These are phyloP conservation scores for Enteromius treurensis DNA, from an alignment of 2,797 vertebrate species.

Conservation along the genomic window DNA sequence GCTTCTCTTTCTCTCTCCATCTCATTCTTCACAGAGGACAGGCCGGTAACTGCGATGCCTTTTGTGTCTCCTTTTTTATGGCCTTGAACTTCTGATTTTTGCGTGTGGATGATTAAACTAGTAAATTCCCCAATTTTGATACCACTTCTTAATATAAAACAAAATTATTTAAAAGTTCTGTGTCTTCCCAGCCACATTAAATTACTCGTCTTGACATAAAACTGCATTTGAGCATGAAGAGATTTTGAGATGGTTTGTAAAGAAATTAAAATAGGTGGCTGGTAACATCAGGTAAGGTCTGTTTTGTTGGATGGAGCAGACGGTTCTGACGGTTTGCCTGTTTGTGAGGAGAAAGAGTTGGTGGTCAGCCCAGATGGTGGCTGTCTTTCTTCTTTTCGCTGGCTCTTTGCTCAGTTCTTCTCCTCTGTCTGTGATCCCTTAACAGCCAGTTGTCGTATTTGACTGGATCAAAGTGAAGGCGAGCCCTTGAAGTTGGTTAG, in stretches of 20 bases:
- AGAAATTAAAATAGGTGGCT: neutral
- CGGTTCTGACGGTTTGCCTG: neutral
- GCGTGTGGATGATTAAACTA: neutral
- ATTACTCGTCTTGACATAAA: no score
- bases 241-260: constrained; percentile 1
- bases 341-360: constrained; percentile 30
- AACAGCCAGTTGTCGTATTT: constrained; percentile 59
- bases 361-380: constrained; percentile 51
- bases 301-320: constrained; percentile 1
- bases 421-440: constrained; percentile 47
- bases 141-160: neutral
- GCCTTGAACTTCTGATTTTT: constrained; percentile 3
- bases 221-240: neutral
- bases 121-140: neutral
- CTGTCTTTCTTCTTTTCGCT: constrained; percentile 48
- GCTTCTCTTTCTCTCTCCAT: constrained; percentile 38
- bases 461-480: constrained; percentile 61
- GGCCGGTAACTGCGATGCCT: neutral
- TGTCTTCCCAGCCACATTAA: no score
- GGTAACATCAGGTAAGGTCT: constrained; percentile 8
- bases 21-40: neutral
- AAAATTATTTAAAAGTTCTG: neutral
- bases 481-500: constrained; percentile 52
- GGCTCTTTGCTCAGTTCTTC: constrained; percentile 37
- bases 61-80: constrained; percentile 9